Base-by-base conservation (phyloP, 30 jellyfish, hydroid and myxozoan species). In the Cassiopea andromeda region DNA sequence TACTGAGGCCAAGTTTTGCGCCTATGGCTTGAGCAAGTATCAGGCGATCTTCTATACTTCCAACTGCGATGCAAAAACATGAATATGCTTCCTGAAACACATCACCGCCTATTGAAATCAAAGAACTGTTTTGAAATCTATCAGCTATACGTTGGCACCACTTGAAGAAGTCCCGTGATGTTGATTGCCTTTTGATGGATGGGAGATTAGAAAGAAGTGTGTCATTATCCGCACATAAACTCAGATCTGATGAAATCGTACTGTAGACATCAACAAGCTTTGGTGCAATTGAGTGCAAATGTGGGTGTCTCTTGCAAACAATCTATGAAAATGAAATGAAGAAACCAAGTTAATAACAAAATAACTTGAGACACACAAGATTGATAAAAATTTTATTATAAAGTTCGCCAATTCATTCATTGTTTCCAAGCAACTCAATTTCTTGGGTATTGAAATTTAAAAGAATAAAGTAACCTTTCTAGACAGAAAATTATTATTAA, bases 1-100 rank as follows among this genome's bases (percentile, higher is more conserved):
- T 95, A 1, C 93, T 43, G 7, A 95, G 50, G 13, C 98, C 95
- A n/a, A 95, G 81, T 60, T 95, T 90, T n/a, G 97, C 89, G 5
- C 98, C 99, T 49, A 95, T 78, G 2, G 97, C 93, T 16, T 81
- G 94, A 16, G 99, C 92, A 1, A 90, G 43, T 7, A 73, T 50
- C n/a, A 48, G 46, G 43, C 95, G 89, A 70, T 80, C 87, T 45
- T 88, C 87, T n/a, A 58, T 16, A 3, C 48, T 82, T 48, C 92
- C 85, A 10, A 90, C 88, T 19, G 97, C 94, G 61, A 84, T 64
- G 85, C 99, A 95, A 78, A 95, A 95, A 73, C 99, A 95, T 2
- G 93, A 87, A n/a, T 81, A 81, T 8, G 99, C 98, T 44, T 91
- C 94, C 69, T 87, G 87, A 83, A 95, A 95, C 14, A 95, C 91